Evolutionary conservation across 2,797 vertebrate species (phyloP), one percentile per base, ranked within the genome.

Genomic region (Acrossocheilus wenchowensis): DNA sequence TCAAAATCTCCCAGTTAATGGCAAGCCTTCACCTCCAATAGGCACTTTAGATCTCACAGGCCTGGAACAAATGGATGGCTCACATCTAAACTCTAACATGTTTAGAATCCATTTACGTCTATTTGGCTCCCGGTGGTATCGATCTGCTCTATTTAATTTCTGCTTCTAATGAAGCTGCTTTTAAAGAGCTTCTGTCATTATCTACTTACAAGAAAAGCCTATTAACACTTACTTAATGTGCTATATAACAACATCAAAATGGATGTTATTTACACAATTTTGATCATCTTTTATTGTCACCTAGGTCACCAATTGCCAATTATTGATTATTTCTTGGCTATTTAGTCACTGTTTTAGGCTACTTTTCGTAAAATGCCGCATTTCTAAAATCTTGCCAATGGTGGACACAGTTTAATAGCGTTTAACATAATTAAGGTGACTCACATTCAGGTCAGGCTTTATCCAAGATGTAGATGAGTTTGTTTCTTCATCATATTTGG

Each of bases 1-100:
- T 71, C 77, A 80, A 34, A 48, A 52, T 85, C 52, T 72, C 43
- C 60, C 1, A 0, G 30, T 62, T 85, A 80, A 69, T 69, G 45
- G 41, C 43, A 78, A 57, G 60, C 72, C 73, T 75, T 75, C 57
- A 60, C 78, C 66, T 75, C 57, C 68, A 80, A 48, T 62, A 62
- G 52, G 77, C 52, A 85, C 39, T 43, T 71, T 66, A 88, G 88
- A 89, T 88, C 87, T 91, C 86, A 87, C 75, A 19, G 88, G 91
- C 90, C 78, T 45, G 21, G 82, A 85, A 90, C 52, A 93, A 91
- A 92, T 90, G 91, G 91, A 93, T 90, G 88, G 90, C 89, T 88
- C 89, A 91, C 91, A 93, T 94, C 93, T 93, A 92, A 94, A 92
- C 93, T 89, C 92, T 94, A 95, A 95, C 93, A 92, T 94, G 94